Base-by-base conservation (phyloP, 2,113 vertebrate species). In the Psilopsiagon aymara region DNA sequence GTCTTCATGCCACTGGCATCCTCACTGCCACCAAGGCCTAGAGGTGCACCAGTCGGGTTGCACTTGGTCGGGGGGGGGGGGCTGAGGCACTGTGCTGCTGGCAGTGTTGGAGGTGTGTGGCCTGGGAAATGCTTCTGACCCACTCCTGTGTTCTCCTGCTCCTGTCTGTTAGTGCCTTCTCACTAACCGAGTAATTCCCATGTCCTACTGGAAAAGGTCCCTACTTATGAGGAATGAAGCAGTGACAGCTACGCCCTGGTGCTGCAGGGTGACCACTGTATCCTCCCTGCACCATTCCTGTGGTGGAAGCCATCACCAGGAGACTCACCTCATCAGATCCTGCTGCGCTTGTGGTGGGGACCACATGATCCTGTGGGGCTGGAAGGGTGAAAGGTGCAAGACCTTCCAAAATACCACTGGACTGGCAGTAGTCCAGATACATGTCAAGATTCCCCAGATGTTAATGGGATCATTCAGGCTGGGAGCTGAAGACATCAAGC, bases 141-240 rank as follows among this genome's bases (percentile, higher is more conserved):
- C 5, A 7, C 31, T 29, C 12, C 37, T 37, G 24, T 57, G 66
- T 66, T 63, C 44, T 47, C 11, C 53, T 81, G 17, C 59, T 92
- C 27, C 33, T 70, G 7, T 39, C 28, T 3, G 1, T 63, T 51
- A 33, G 23, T 52, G 77, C 17, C 33, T 75, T 82, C 51, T 82
- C 29, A 29, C 5, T 16, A 51, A 51, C 49, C 7, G 15, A 78
- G 27, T 25, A 46, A 51, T 62, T 78, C 33, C 52, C 9, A 13
- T 27, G 47, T 69, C 33, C 70, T 52, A 4, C 70, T 70, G 74
- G 55, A 67, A 66, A 23, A 82, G 25, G 17, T 80, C 39, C 20
- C 33, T 9, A 3, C 7, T 41, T 0, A 0, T 21, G 41, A 52
- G 20, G 15, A 8, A 4, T 7, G 2, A 67, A 75, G 47, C 43